Evolutionary conservation across 2,797 vertebrate species (phyloP), one percentile per base, ranked within the genome.

Genomic region (Characodon lateralis): DNA sequence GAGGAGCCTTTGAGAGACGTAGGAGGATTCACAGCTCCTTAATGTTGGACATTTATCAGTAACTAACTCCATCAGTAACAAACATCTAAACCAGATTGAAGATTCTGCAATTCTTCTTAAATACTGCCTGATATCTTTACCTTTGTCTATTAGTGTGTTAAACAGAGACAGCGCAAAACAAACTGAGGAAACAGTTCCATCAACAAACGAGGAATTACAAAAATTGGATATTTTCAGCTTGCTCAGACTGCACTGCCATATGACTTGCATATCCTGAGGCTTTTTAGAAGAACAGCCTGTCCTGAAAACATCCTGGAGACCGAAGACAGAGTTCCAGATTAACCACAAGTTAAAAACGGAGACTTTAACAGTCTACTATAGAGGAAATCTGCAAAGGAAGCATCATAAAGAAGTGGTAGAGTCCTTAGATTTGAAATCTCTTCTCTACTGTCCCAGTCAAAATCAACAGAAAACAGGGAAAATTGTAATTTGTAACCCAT

Each of bases 361-460:
- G 83, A 74, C 69, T 94, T 83, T 90, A 92, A 94, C 95, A 94
- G 92, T 26, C 12, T 24, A 73, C 80, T 79, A 88, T 81, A 89
- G 90, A 91, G 75, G 91, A 84, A 76, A 75, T 85, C 83, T 78
- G 75, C 84, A 87, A 59, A 63, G 55, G 66, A 76, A 72, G 53
- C 83, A 78, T 83, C 78, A 77, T 85, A 88, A 89, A 88, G 16
- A 81, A 80, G 78, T 82, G 41, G 77, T 76, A 76, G 76, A 72
- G 70, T 56, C 80, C 61, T 87, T 71, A 43, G 74, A 72, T 90
- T 86, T 89, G 48, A 90, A 84, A 73, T 83, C 55, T 76, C n/a
- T 77, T 77, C 85, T 85, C 77, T 70, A 12, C 69, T 43, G 73
- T 75, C 24, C 76, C 71, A 77, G 83, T 85, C 74, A 93, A 85